These are phyloP conservation scores for Sebastes paucispinis DNA, from an alignment of 2,797 vertebrate genomes.

Conservation along the genomic window DNA sequence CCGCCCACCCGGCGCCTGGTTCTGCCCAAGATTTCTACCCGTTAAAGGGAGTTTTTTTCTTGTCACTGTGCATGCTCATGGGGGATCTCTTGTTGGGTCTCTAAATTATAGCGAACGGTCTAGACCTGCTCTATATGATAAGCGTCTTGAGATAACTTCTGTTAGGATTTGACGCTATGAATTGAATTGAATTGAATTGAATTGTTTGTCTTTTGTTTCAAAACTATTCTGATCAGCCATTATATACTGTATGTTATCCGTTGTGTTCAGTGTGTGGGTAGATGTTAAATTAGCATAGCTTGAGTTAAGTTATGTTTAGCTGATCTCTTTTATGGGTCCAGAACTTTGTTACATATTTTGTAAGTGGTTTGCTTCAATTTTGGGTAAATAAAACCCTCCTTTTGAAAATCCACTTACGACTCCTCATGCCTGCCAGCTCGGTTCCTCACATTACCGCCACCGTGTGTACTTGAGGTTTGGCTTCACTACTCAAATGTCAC, in stretches of 20 bases:
- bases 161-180: not conserved
- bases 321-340: too few species aligned
- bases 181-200: too few species aligned
- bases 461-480: too few species aligned
- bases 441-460: too few species aligned
- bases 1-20: too few species aligned
- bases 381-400: not conserved
- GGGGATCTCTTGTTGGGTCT: too few species aligned
- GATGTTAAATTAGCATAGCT: not conserved
- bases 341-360: too few species aligned
- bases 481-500: not conserved
- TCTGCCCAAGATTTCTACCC: too few species aligned
- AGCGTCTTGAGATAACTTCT: not conserved
- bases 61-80: too few species aligned
- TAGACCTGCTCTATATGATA: too few species aligned
- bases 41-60: too few species aligned
- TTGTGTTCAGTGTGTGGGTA: not conserved
- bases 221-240: not conserved
- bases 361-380: not conserved
- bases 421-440: not conserved
- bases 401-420: not conserved
- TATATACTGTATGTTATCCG: not conserved
- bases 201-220: not conserved
- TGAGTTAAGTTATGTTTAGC: not conserved
- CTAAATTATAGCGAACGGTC: too few species aligned